Percentiles rank a stretch among this genome's conserved stretches.
Evolutionary conservation across 2,797 vertebrate species (phyloP).

Genomic region (Diglossa cyanea): DNA sequence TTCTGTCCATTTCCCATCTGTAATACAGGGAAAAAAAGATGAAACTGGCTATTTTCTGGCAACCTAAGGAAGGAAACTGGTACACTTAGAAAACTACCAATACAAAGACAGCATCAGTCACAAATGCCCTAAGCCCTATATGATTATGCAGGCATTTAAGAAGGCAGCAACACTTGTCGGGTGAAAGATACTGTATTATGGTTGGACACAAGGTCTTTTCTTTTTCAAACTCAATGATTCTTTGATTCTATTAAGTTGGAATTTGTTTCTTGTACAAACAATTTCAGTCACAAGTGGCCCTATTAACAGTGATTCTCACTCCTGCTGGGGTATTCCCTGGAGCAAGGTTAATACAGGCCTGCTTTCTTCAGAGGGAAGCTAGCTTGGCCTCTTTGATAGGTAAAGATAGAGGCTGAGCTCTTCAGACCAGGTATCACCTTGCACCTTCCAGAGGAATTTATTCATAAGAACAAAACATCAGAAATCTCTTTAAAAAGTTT

Average conservation of each 20-base stretch:
- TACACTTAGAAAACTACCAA: background rate
- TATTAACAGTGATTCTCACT: background rate
- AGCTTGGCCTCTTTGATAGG: background rate
- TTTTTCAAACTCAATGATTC: background rate
- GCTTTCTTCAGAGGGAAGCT: background rate
- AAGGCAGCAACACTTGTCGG: background rate
- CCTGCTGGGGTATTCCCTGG: background rate
- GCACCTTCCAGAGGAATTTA: background rate
- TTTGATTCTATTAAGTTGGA: background rate
- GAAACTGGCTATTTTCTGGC: background rate
- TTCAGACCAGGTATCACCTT: background rate
- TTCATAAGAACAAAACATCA: background rate
- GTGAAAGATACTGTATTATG: background rate
- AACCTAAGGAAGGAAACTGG: background rate
- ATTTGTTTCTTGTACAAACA: background rate
- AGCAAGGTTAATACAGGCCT: background rate
- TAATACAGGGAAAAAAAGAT: background rate
- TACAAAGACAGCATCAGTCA: background rate
- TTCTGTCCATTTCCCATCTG: background rate
- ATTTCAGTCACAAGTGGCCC: background rate
- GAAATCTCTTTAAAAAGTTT: background rate
- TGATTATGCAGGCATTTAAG: background rate
- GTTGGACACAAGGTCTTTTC: background rate
- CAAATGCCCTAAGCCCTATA: background rate
- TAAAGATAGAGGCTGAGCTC: background rate